Conservation (phyloP, 30 jellyfish, hydroid and myxozoan genomes). For the Hydra vulgaris region DNA sequence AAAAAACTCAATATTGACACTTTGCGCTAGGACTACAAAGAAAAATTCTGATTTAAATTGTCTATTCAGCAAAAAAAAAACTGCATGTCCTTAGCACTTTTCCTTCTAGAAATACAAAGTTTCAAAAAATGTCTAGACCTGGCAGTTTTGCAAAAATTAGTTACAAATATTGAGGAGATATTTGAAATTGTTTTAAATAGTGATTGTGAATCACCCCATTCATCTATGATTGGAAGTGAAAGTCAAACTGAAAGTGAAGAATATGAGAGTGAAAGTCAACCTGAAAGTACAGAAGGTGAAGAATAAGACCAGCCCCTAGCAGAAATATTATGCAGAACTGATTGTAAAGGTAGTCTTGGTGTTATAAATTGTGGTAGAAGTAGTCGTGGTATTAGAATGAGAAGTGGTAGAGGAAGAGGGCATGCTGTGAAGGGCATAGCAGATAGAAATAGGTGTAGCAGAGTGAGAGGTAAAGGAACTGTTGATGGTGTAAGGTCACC, state of each 20-base stretch:
- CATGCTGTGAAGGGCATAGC: neutral
- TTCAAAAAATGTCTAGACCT: no score
- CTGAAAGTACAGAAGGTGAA: neutral
- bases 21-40: no score
- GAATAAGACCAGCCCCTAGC: neutral
- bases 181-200: neutral
- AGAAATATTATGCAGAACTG: neutral
- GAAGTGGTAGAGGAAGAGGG: neutral
- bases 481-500: neutral
- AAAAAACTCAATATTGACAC: no score
- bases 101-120: no score
- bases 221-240: neutral
- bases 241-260: neutral
- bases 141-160: neutral
- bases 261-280: neutral
- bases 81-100: no score
- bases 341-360: neutral
- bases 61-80: no score
- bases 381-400: neutral
- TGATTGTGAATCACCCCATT: neutral
- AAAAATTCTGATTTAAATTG: no score
- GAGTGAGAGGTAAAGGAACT: neutral
- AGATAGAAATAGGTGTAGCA: neutral
- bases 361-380: neutral
- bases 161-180: neutral